Percentiles rank a stretch among this genome's conserved stretches.
phyloP scores from a whole-genome alignment of 2,113 vertebrate species.

The Crotophaga sulcirostris region DNA sequence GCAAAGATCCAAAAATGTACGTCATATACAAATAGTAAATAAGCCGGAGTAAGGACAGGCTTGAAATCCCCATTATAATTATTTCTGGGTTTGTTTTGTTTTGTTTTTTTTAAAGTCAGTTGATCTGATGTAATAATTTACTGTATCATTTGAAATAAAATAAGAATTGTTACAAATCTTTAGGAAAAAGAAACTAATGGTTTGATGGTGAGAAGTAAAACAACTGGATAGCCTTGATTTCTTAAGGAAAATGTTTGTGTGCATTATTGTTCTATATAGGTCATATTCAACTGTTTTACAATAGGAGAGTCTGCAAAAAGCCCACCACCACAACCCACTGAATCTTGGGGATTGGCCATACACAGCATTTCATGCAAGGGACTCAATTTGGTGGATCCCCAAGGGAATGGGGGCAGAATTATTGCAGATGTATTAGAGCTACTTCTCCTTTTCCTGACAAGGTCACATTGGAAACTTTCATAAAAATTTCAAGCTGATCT shows the following conservation, averaged over 20 bases:
- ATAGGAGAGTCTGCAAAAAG: background rate
- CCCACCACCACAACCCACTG: background rate
- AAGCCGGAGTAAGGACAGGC: background rate
- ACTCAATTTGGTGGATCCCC: background rate
- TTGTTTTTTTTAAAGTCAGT: background rate
- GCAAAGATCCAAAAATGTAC: background rate
- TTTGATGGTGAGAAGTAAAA: background rate
- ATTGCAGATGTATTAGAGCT: constrained; percentile 25
- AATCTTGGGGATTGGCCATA: background rate
- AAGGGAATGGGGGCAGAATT: background rate
- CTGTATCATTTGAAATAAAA: background rate
- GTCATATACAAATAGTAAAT: background rate
- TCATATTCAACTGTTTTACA: background rate
- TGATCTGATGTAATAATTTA: background rate
- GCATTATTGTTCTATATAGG: background rate
- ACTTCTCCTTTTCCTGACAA: constrained; percentile 25
- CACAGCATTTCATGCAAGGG: background rate
- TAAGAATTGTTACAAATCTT: background rate
- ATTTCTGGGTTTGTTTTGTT: background rate
- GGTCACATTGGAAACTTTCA: constrained; percentile 51
- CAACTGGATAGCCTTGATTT: background rate
- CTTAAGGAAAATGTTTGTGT: background rate
- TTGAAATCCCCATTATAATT: background rate
- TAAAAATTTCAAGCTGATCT: constrained; percentile 6
- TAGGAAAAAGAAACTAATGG: background rate